phyloP scores from a whole-genome alignment of 2,113 vertebrate species.

The Chloropsis hardwickii region DNA sequence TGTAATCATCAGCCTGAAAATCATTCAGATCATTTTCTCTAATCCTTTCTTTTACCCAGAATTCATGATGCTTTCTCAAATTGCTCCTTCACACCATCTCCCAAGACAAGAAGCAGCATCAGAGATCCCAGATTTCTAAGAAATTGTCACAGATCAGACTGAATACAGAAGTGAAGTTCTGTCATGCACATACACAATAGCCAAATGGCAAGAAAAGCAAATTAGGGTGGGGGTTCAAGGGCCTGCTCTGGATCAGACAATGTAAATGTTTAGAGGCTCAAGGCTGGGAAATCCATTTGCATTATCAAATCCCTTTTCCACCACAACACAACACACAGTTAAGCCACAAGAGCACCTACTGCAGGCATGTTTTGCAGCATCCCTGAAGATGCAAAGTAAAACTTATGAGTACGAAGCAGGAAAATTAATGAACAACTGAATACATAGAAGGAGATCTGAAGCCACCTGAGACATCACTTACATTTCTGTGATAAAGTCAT shows the following conservation, averaged over 20 bases:
- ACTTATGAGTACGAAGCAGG: background rate
- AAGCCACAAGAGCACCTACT: background rate
- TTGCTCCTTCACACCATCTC: background rate
- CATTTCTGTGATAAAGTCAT: background rate
- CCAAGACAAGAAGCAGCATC: background rate
- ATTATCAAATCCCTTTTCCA: background rate
- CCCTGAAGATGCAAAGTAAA: background rate
- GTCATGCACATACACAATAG: background rate
- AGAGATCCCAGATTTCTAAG: background rate
- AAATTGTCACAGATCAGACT: background rate
- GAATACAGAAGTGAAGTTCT: background rate
- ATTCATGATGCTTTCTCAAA: background rate
- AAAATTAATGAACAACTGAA: background rate
- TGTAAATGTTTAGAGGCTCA: background rate
- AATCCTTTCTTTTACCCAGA: background rate
- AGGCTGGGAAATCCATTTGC: background rate
- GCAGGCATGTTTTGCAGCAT: background rate
- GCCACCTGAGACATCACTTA: rapidly evolving
- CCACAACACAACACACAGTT: background rate
- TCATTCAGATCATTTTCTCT: background rate
- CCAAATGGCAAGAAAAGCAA: background rate
- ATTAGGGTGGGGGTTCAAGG: background rate
- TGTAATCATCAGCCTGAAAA: background rate
- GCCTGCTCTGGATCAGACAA: background rate
- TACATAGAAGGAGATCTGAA: background rate